Evolutionary conservation across 2,888 invertebrate species (phyloP).

Genomic region (Zele albiditarsus): DNA sequence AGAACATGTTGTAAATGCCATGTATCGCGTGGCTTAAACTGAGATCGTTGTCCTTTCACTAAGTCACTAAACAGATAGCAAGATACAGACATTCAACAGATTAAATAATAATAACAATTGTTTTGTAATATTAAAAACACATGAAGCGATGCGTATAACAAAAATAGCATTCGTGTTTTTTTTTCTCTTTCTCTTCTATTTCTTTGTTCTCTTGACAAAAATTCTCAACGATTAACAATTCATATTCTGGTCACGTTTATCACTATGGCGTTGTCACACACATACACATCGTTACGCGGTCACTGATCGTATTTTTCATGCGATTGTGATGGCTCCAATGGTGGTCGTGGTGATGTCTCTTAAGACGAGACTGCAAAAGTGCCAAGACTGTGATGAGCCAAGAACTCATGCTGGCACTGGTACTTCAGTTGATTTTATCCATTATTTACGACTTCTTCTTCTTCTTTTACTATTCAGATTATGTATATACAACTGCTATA

Average conservation of each 20-base stretch:
- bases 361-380: neutral
- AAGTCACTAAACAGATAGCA: constrained; percentile 9
- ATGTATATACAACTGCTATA: neutral
- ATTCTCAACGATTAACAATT: constrained; percentile 5
- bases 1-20: constrained; percentile 41
- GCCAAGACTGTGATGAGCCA: neutral
- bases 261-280: neutral
- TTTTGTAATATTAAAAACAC: too few species aligned
- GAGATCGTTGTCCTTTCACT: constrained; percentile 48
- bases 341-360: neutral
- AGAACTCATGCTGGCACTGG: neutral
- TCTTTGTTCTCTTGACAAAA: neutral
- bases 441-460: constrained; percentile 24
- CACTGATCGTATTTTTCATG: constrained; percentile 13
- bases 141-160: neutral
- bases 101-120: neutral
- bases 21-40: constrained; percentile 20
- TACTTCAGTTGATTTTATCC: neutral
- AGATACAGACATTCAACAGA: neutral
- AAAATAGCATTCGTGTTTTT: neutral
- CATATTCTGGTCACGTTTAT: constrained; percentile 6
- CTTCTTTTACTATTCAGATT: neutral
- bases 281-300: constrained; percentile 4
- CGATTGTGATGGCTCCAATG: neutral
- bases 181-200: constrained; percentile 6